Conservation (phyloP, 2,888 invertebrate species). For the Parasteatoda lunata region DNA sequence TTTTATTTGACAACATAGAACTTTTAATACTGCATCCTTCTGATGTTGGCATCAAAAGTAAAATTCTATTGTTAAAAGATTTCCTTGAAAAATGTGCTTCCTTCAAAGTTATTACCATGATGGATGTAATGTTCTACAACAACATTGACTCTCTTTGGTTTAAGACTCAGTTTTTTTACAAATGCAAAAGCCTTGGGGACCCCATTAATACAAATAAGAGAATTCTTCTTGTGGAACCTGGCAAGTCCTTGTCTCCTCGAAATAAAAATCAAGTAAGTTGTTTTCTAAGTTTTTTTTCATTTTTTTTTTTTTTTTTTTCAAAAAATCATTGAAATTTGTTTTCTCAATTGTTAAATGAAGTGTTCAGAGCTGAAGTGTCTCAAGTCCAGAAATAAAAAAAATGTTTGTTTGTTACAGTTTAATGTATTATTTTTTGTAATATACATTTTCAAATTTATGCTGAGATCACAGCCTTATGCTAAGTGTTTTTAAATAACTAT, state of each 20-base stretch:
- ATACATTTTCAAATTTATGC: too few relatives aligned
- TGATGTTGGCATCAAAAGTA: background rate
- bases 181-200: background rate
- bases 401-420: too few relatives aligned
- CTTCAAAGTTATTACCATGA: background rate
- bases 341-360: too few relatives aligned
- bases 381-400: too few relatives aligned
- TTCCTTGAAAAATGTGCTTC: background rate
- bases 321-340: too few relatives aligned
- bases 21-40: background rate
- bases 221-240: slow-evolving; percentile 1
- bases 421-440: too few relatives aligned
- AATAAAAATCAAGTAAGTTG: background rate
- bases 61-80: background rate
- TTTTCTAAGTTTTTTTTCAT: too few relatives aligned
- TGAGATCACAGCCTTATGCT: too few relatives aligned
- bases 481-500: too few relatives aligned
- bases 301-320: too few relatives aligned
- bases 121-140: background rate
- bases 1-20: background rate
- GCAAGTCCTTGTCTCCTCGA: background rate
- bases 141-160: background rate
- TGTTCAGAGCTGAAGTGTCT: too few relatives aligned
- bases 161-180: background rate
- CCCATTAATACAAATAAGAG: background rate